Percentiles rank a stretch among this genome's conserved stretches.
phyloP scores from a whole-genome alignment of 2,797 vertebrate species.

The Pantherophis alleghaniensis region DNA sequence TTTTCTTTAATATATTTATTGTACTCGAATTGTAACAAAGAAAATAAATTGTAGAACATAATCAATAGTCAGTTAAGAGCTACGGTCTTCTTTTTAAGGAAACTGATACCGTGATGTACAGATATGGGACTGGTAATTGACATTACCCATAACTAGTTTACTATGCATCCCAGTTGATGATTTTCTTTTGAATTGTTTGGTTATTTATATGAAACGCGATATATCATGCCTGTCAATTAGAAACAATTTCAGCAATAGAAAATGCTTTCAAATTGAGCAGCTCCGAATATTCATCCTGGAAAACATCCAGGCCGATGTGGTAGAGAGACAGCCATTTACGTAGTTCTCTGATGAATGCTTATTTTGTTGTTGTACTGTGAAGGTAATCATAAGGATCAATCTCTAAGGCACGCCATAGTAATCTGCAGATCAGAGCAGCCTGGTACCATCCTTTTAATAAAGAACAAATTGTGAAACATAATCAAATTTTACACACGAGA shows the following conservation, averaged over 20 bases:
- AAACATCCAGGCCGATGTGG: neutral
- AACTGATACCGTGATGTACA: conserved; percentile 46
- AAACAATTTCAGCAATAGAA: conserved; percentile 4
- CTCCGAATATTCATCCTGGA: conserved; percentile 1
- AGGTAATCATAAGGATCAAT: neutral
- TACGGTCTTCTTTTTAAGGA: conserved; percentile 50
- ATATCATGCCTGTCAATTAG: neutral
- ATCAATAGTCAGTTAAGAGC: conserved; percentile 62
- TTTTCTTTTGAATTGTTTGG: conserved; percentile 35
- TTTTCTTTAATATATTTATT: conserved; percentile 55
- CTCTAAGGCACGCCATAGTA: neutral
- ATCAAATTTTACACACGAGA: conserved; percentile 27
- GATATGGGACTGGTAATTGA: conserved; percentile 57
- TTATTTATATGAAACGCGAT: conserved; percentile 43
- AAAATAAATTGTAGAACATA: conserved; percentile 48
- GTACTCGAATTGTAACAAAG: conserved; percentile 55
- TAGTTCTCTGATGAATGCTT: neutral
- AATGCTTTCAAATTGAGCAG: conserved; percentile 19
- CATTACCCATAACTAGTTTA: conserved; percentile 45
- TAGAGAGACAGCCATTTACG: neutral
- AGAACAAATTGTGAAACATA: conserved; percentile 17
- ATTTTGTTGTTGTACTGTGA: neutral
- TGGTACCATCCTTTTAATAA: conserved; percentile 25
- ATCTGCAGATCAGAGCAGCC: neutral
- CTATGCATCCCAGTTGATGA: conserved; percentile 20